phyloP scores from a whole-genome alignment of 2,113 vertebrate genomes.

The Mohoua ochrocephala region DNA sequence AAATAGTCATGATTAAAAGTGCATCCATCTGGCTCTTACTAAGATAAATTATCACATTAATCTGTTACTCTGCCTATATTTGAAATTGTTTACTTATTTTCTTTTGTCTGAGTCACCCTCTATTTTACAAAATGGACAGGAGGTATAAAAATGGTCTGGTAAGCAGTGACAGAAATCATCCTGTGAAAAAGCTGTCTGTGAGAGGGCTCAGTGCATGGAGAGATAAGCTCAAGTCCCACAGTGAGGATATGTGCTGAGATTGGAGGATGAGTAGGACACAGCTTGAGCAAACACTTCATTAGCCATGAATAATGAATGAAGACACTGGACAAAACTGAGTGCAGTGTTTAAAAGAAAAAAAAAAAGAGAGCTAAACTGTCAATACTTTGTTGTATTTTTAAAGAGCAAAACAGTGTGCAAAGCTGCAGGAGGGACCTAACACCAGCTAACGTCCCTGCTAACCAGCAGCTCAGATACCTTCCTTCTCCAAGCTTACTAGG shows the following conservation, averaged over 20 bases:
- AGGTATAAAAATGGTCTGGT: not conserved
- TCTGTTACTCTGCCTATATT: not conserved
- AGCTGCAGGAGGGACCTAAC: not conserved
- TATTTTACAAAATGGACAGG: slow-evolving; percentile 6
- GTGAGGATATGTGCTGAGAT: slow-evolving; percentile 23
- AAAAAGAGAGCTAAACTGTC: not conserved
- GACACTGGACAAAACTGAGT: not conserved
- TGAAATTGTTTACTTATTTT: not conserved
- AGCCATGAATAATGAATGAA: slow-evolving; percentile 41
- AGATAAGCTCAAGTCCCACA: not conserved
- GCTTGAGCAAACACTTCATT: slow-evolving; percentile 49
- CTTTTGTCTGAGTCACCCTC: not conserved
- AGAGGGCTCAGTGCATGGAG: not conserved
- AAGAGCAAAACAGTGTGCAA: not conserved
- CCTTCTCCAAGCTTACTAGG: not conserved
- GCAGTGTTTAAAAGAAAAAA: not conserved
- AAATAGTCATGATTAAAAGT: slow-evolving; percentile 21
- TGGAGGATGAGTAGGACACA: slow-evolving; percentile 15
- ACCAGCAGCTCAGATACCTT: not conserved
- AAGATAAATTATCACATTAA: slow-evolving; percentile 23
- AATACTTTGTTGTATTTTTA: not conserved
- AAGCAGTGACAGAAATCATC: slow-evolving; percentile 3
- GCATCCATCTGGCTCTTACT: not conserved
- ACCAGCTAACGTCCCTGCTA: not conserved
- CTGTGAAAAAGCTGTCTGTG: not conserved